Evolutionary conservation across 2,888 invertebrate genomes (phyloP), one percentile per base, ranked within the genome.

Genomic region (Oligia latruncula): DNA sequence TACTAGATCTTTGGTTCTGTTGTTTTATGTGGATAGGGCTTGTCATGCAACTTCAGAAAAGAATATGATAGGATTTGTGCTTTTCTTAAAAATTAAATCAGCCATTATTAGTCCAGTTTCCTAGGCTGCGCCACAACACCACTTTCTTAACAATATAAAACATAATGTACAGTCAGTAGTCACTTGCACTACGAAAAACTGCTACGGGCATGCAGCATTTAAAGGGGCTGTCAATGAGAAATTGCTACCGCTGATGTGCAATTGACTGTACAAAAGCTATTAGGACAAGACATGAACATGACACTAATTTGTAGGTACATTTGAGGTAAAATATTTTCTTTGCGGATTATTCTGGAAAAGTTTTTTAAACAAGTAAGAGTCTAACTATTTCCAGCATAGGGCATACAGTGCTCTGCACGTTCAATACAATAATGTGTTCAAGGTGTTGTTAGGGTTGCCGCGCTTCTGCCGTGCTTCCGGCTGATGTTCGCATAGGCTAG

Each of bases 181-280:
- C 8, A 55, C 3, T 23, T 55, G 55, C 55, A 20, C 23, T 23
- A 23, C 8, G 46, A 9, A 2, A 55, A 23, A 20, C 52, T 52
- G 20, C 17, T 52, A 17, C 20, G 5, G 17, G 29, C 52, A 17
- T 9, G 5, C 20, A 1, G 17, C 20, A 17, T 9, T 46, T 17
- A 52, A 52, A 52, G 52, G 5, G 5, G 17, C 4, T 17, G 17
- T 52, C 17, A 52, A 52, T 52, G 52, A 17, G 0, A 52, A 52
- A 52, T 52, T 52, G 52, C 17, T 52, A 20, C 58, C 15, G 72
- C 23, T 23, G 13, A 13, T 29, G 40, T 60, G 49, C 9, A 23
- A 23, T 71, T 72, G 65, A 58, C n/a, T 58, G 89, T 88, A 81
- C 73, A 15, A 40, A 58, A 71, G n/a, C 40, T 40, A 58, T 40